phyloP scores from a whole-genome alignment of 2,797 vertebrate genomes.

The Rhinella marina region DNA sequence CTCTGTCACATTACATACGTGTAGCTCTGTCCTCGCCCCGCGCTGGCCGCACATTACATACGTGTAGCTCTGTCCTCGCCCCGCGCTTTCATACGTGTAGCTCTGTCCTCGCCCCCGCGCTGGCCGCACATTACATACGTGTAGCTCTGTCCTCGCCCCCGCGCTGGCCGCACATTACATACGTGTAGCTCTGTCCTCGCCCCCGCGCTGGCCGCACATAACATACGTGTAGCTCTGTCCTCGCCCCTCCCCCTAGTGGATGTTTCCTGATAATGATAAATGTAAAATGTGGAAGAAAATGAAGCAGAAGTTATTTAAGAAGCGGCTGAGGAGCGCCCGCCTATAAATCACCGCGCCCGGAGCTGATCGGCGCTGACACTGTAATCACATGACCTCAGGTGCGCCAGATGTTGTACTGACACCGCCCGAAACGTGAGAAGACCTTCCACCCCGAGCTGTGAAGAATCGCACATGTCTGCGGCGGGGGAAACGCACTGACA shows the following conservation, averaged over 20 bases:
- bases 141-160: too few species aligned
- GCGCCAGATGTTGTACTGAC: constrained; percentile 49
- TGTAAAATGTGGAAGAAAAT: neutral
- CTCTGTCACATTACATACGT: too few species aligned
- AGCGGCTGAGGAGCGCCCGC: neutral
- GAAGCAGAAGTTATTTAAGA: neutral
- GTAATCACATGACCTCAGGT: constrained; percentile 60
- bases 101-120: too few species aligned
- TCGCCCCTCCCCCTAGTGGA: neutral
- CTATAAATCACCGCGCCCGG: constrained; percentile 31
- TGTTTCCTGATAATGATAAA: neutral
- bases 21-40: too few species aligned
- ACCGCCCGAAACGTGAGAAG: constrained; percentile 31
- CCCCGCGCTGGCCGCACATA: too few species aligned
- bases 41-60: too few species aligned
- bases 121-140: too few species aligned
- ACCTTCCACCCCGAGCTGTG: constrained; percentile 54
- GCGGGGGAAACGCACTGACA: constrained; percentile 45
- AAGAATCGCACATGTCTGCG: constrained; percentile 43
- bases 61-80: too few species aligned
- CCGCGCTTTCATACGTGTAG: too few species aligned
- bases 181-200: too few species aligned
- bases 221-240: too few species aligned
- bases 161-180: too few species aligned
- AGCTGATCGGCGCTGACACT: constrained; percentile 51